phyloP scores from a whole-genome alignment of 2,888 invertebrate species.

The Athrips mouffetella region DNA sequence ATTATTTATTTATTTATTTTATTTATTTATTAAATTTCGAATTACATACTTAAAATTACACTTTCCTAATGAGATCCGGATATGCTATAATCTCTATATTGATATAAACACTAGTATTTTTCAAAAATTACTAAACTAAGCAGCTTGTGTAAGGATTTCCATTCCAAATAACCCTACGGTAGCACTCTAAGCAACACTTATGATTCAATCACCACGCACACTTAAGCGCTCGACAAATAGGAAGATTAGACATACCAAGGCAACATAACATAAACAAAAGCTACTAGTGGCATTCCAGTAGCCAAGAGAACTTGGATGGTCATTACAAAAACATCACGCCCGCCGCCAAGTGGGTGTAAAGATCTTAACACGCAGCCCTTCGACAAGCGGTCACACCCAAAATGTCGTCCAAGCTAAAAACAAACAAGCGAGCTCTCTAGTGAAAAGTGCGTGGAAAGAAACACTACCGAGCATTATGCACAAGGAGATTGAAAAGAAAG shows the following conservation, averaged over 20 bases:
- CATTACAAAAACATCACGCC: slow-evolving; percentile 46
- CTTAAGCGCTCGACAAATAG: slow-evolving; percentile 7
- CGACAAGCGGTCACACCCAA: slow-evolving; percentile 47
- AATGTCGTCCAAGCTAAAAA: slow-evolving; percentile 65
- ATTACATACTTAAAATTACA: too few species aligned
- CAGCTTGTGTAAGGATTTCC: too few species aligned
- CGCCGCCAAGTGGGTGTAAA: slow-evolving; percentile 57
- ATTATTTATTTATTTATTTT: too few species aligned
- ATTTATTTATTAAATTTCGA: too few species aligned
- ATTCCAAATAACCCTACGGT: too few species aligned
- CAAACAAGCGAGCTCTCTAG: slow-evolving; percentile 64
- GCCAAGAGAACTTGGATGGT: slow-evolving; percentile 29
- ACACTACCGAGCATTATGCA: slow-evolving; percentile 66
- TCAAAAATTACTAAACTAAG: too few species aligned
- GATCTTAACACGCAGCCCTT: slow-evolving; percentile 49
- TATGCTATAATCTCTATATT: too few species aligned
- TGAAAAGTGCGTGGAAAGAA: slow-evolving; percentile 63
- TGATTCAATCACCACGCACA: neutral
- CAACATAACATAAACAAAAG: slow-evolving; percentile 5
- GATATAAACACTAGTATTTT: too few species aligned
- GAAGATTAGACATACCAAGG: slow-evolving; percentile 8
- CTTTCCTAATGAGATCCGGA: too few species aligned
- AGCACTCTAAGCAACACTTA: neutral
- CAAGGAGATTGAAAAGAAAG: slow-evolving; percentile 73
- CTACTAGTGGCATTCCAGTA: slow-evolving; percentile 21